Evolutionary conservation across 2,888 invertebrate species (phyloP).

Genomic region (Thymelicus acteon): DNA sequence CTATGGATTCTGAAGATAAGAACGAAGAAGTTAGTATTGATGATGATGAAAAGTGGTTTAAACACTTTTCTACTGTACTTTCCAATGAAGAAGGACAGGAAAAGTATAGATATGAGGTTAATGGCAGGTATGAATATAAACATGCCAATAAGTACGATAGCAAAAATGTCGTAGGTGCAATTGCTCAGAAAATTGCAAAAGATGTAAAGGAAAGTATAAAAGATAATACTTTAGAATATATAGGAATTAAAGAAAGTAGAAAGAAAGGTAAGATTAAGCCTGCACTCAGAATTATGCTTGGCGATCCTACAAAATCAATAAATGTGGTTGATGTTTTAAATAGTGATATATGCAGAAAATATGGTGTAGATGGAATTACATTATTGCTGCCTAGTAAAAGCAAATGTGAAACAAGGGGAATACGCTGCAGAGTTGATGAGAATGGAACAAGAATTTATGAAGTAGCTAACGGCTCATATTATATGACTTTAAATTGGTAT

Average conservation of each 20-base stretch:
- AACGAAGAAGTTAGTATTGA: conserved; percentile 13
- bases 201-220: too few species aligned
- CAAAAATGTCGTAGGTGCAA: too few species aligned
- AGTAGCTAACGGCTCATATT: conserved; percentile 21
- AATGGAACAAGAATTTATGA: conserved; percentile 23
- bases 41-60: conserved; percentile 13
- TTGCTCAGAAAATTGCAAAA: too few species aligned
- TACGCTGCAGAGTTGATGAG: conserved; percentile 20
- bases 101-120: too few species aligned
- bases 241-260: too few species aligned
- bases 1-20: conserved; percentile 13
- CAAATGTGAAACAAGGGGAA: conserved; percentile 23
- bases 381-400: conserved; percentile 20
- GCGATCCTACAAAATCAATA: conserved; percentile 15
- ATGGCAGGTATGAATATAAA: too few species aligned
- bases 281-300: conserved; percentile 22
- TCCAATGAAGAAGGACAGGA: too few species aligned
- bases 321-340: conserved; percentile 16
- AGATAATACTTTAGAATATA: too few species aligned
- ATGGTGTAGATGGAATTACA: conserved; percentile 15
- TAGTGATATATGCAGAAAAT: conserved; percentile 13
- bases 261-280: too few species aligned
- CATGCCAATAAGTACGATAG: too few species aligned
- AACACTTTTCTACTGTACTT: conserved; percentile 13
- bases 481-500: conserved; percentile 12